phyloP scores from a whole-genome alignment of 1,140 invertebrate genomes.

The Pogonomyrmex californicus region DNA sequence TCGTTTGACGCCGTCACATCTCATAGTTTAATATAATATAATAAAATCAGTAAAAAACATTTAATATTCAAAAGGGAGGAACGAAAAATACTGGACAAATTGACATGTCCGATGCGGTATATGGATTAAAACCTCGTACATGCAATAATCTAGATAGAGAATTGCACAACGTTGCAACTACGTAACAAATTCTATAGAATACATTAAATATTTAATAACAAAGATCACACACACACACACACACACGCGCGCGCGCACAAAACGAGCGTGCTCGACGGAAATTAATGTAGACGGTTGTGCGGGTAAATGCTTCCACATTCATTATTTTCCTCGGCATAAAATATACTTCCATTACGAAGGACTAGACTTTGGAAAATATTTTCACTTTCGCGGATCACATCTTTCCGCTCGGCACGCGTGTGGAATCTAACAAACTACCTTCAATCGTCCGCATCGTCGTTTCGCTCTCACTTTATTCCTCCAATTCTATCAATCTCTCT shows the following conservation, averaged over 20 bases:
- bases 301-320: conserved; percentile 30
- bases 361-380: neutral
- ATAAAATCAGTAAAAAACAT: conserved; percentile 54
- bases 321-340: conserved; percentile 5
- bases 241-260: too few relatives aligned
- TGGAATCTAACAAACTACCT: neutral
- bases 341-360: neutral
- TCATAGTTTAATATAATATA: conserved; percentile 44
- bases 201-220: conserved; percentile 48
- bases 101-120: conserved; percentile 12
- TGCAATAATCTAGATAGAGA: neutral
- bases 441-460: conserved; percentile 6
- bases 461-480: neutral
- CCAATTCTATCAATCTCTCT: conserved; percentile 50
- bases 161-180: neutral
- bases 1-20: neutral
- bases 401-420: neutral
- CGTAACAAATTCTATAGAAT: conserved; percentile 36
- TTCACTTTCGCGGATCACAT: neutral
- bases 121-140: conserved; percentile 37
- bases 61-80: conserved; percentile 42
- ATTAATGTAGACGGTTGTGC: conserved; percentile 2
- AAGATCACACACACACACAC: conserved; percentile 11
- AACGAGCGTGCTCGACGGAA: neutral
- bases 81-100: conserved; percentile 47